phyloP scores from a whole-genome alignment of 2,113 vertebrate genomes.

The Ibidorhyncha struthersii region DNA sequence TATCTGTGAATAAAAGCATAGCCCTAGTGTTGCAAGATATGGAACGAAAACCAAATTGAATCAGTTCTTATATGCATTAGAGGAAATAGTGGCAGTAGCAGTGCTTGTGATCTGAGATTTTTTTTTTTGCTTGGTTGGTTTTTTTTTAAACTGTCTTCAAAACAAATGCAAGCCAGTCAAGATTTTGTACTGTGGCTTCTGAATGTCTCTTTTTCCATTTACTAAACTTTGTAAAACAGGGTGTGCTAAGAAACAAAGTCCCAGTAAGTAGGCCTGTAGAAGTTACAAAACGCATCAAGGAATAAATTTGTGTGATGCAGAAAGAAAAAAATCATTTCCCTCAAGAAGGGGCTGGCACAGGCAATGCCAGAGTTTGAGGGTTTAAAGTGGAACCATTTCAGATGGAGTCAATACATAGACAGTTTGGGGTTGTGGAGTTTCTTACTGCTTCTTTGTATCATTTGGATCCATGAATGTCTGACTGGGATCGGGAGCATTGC shows the following conservation, averaged over 20 bases:
- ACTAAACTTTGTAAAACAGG: not conserved
- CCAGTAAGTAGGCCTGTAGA: not conserved
- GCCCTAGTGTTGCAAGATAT: not conserved
- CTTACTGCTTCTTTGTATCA: not conserved
- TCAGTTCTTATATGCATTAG: not conserved
- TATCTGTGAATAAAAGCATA: slow-evolving; percentile 41
- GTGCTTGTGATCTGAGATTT: not conserved
- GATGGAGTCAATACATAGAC: not conserved
- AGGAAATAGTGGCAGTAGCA: not conserved
- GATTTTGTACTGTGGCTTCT: not conserved
- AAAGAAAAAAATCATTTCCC: not conserved
- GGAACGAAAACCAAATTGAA: slow-evolving; percentile 16
- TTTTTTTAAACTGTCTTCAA: not conserved
- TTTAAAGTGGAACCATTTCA: not conserved
- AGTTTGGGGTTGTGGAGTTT: not conserved
- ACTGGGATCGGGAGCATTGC: rapidly evolving
- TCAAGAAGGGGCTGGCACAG: not conserved
- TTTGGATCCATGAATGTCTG: not conserved
- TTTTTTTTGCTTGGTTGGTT: too few species aligned
- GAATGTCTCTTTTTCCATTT: not conserved
- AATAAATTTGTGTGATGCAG: not conserved
- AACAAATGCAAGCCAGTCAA: not conserved
- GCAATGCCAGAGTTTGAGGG: not conserved
- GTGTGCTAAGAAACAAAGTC: not conserved
- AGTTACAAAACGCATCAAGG: not conserved